phyloP scores from a whole-genome alignment of 2,113 vertebrate species.

The Anser brachyrhynchus region DNA sequence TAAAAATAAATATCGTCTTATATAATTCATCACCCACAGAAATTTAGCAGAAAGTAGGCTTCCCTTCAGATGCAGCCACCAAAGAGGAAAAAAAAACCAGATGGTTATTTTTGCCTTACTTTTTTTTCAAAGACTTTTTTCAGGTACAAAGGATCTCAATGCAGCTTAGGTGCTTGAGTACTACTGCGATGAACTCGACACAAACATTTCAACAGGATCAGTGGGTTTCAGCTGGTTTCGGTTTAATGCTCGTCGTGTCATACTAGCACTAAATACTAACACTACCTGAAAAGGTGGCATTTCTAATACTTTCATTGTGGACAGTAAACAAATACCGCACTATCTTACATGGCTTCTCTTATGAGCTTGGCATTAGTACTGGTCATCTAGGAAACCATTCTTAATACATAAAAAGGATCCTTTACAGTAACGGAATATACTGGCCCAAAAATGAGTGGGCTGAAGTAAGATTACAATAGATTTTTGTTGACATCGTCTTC shows the following conservation, averaged over 20 bases:
- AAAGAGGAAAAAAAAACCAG: neutral
- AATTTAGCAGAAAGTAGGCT: constrained; percentile 36
- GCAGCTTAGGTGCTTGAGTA: neutral
- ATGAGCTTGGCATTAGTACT: neutral
- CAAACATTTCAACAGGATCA: fast-evolving
- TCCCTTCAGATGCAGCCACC: neutral
- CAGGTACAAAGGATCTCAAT: neutral
- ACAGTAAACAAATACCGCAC: neutral
- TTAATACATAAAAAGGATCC: neutral
- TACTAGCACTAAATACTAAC: neutral
- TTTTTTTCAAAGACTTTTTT: neutral
- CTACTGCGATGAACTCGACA: neutral
- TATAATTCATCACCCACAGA: constrained; percentile 49
- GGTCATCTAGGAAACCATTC: neutral
- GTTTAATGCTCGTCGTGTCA: neutral
- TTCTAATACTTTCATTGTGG: neutral
- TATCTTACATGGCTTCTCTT: neutral
- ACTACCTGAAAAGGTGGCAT: neutral
- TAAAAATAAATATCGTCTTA: constrained; percentile 69
- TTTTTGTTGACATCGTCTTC: neutral
- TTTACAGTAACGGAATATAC: neutral
- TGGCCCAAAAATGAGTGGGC: neutral
- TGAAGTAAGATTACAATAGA: neutral
- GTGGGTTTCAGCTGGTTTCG: neutral
- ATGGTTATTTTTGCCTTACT: neutral